Evolutionary conservation across 2,797 vertebrate genomes (phyloP).

Genomic region (Sebastes hubbsi): DNA sequence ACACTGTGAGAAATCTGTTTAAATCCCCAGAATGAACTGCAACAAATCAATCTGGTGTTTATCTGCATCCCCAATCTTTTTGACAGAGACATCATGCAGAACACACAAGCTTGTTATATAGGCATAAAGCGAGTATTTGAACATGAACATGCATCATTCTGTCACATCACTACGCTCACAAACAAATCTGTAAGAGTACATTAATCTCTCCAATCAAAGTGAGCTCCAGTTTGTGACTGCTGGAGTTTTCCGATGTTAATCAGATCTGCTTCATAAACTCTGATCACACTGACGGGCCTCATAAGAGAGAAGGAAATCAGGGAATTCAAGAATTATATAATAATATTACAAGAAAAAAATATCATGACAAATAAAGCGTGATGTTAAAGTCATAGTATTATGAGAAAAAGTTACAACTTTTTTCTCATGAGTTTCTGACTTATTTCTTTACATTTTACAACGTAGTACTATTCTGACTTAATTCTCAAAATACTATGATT

Average conservation of each 20-base stretch:
- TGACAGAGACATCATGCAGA: background rate
- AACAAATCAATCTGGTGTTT: background rate
- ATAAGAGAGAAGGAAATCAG: background rate
- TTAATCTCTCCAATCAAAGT: too few species aligned
- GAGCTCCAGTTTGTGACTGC: background rate
- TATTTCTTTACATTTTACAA: background rate
- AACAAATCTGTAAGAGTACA: too few species aligned
- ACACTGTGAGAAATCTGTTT: background rate
- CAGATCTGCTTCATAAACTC: too few species aligned
- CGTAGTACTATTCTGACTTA: too few species aligned
- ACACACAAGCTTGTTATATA: background rate
- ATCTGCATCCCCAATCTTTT: background rate
- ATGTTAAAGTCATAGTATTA: background rate
- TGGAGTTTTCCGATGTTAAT: too few species aligned
- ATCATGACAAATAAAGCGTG: background rate
- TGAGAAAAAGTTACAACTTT: accelerated
- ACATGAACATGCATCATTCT: too few species aligned
- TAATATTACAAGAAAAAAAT: background rate
- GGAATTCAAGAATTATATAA: background rate
- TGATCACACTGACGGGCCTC: background rate
- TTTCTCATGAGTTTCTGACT: background rate
- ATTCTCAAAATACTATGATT: too few species aligned
- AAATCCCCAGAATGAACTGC: background rate
- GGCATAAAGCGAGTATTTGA: too few species aligned
- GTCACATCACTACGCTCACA: too few species aligned